Conservation (phyloP, 2,113 vertebrate species). For the Zapus hudsonius region DNA sequence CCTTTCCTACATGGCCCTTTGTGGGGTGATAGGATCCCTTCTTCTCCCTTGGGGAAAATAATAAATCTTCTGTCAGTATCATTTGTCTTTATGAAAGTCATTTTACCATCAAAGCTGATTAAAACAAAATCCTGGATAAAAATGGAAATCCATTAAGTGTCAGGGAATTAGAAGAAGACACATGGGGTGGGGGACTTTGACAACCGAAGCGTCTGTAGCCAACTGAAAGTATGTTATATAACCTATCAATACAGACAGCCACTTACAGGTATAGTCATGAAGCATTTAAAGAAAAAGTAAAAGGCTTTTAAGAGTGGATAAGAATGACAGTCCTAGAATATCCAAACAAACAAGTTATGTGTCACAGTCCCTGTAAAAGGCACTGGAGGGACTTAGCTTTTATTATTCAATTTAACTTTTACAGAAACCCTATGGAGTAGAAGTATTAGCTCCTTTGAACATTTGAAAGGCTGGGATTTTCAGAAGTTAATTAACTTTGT, state of each 20-base stretch:
- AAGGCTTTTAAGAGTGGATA: not conserved
- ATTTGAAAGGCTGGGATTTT: not conserved
- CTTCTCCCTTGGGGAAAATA: not conserved
- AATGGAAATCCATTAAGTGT: not conserved
- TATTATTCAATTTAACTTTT: not conserved
- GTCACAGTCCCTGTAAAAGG: not conserved
- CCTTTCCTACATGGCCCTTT: not conserved
- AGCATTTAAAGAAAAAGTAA: not conserved
- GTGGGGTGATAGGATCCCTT: rapidly evolving
- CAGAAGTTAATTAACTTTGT: not conserved
- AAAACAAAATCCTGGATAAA: not conserved
- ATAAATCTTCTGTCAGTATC: not conserved
- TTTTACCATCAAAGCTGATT: not conserved
- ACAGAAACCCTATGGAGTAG: not conserved
- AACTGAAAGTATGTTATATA: not conserved
- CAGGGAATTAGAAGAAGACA: not conserved
- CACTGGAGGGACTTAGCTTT: not conserved
- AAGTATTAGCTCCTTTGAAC: not conserved
- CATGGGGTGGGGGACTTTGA: not conserved
- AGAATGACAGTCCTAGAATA: not conserved
- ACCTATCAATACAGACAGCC: not conserved
- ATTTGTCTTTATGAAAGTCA: not conserved
- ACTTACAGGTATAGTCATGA: not conserved
- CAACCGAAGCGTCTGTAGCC: not conserved
- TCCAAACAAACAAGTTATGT: not conserved